Evolutionary conservation across 2,797 vertebrate species (phyloP), one percentile per base, ranked within the genome.

Genomic region (Melanotaenia boesemani): DNA sequence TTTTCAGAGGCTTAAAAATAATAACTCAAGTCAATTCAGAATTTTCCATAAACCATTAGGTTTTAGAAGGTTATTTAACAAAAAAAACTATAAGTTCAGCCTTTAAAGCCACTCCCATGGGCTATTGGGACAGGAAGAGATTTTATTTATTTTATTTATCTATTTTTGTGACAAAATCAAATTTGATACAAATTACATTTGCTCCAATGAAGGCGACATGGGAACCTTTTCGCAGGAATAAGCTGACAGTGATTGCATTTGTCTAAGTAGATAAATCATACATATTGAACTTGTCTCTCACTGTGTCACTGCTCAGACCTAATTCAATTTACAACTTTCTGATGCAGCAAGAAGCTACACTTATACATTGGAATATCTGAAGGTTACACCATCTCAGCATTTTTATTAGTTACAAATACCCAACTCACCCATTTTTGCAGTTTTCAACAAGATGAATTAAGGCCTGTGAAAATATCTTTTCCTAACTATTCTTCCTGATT

Each of bases 251-350:
- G 94, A 95, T 96, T 96, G 95, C 88, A 93, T 96, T 94, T 95
- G 94, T 95, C 94, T 94, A 94, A 95, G 91, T 87, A 96, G 93
- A 95, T 95, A 96, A 96, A 94, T 97, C 91, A 94, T 94, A 94
- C 79, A 83, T 94, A 93, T 91, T 94, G 94, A 96, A 88, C 92
- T 93, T 93, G 91, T 95, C 89, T 95, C 89, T 88, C 87, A 83
- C 77, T 80, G 86, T 94, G 93, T 94, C 91, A 93, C 79, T 91
- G 79, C 75, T 92, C 92, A 88, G 90, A 86, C 88, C 70, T 95
- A 86, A 96, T 96, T 96, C 94, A 94, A 96, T 97, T 96, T 96
- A 74, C 77, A 91, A 74, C 79, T 88, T 89, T 82, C 89, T 80
- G 81, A 77, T 39, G 74, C 81, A 74, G 80, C 75, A 91, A 92